phyloP scores from a whole-genome alignment of 2,888 invertebrate species.

The Dryocosmus kuriphilus region DNA sequence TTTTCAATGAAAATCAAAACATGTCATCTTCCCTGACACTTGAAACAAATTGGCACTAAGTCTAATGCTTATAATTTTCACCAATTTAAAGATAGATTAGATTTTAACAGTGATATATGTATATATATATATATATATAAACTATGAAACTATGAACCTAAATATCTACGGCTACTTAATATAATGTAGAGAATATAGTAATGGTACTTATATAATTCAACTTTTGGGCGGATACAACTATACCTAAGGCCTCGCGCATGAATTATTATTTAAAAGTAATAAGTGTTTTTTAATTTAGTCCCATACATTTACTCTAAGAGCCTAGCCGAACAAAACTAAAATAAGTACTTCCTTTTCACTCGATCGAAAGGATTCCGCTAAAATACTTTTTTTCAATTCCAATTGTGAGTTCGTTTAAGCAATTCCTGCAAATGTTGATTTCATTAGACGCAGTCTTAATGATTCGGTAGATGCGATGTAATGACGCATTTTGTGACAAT shows the following conservation, averaged over 20 bases:
- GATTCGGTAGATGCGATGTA: constrained; percentile 49
- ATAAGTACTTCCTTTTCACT: constrained; percentile 58
- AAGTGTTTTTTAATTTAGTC: constrained; percentile 65
- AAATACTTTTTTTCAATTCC: constrained; percentile 60
- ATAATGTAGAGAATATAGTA: constrained; percentile 64
- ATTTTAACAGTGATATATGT: constrained; percentile 58
- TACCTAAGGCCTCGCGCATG: constrained; percentile 77
- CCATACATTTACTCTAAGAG: constrained; percentile 71
- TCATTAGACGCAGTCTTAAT: constrained; percentile 48
- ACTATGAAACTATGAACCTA: constrained; percentile 72
- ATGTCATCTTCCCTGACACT: not conserved
- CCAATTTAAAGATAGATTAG: constrained; percentile 59
- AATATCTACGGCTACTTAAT: constrained; percentile 66
- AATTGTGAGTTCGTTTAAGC: constrained; percentile 53
- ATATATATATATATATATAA: no score
- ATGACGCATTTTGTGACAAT: constrained; percentile 46
- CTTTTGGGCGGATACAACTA: constrained; percentile 77
- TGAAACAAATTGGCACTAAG: constrained; percentile 46
- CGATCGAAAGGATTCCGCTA: constrained; percentile 59
- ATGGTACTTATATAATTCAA: constrained; percentile 44
- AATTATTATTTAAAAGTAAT: constrained; percentile 63
- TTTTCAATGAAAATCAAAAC: constrained; percentile 2
- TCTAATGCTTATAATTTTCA: constrained; percentile 58
- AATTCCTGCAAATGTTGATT: constrained; percentile 56
- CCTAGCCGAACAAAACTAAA: constrained; percentile 65